Percentiles rank a stretch among this genome's conserved stretches.
These are phyloP conservation scores for Pseudomyrmex pallidus DNA, from an alignment of 1,140 invertebrate genomes.

Conservation along the genomic window DNA sequence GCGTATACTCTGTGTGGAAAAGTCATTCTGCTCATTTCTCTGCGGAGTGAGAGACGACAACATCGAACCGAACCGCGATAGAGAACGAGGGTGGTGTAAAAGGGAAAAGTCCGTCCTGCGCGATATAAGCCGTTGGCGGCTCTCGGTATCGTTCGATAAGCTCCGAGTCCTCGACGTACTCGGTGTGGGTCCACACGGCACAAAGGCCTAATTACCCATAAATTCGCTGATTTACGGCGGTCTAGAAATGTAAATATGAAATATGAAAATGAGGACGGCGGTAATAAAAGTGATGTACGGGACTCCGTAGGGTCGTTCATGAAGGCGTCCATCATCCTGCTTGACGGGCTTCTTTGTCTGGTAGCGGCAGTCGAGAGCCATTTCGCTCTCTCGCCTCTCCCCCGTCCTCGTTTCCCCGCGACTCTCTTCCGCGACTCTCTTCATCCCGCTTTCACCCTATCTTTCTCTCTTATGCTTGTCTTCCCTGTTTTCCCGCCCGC, in stretches of 20 bases:
- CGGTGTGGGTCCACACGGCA: conserved; percentile 80
- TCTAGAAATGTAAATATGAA: conserved; percentile 91
- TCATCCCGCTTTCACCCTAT: conserved; percentile 18
- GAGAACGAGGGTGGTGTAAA: conserved; percentile 5
- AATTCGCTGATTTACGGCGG: conserved; percentile 88
- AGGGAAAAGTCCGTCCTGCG: conserved; percentile 43
- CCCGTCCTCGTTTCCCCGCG: conserved; percentile 19
- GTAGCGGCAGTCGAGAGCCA: conserved; percentile 78
- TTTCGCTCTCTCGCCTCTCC: conserved; percentile 69
- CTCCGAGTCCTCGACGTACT: conserved; percentile 30
- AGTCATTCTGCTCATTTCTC: conserved; percentile 42
- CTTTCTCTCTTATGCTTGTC: background rate
- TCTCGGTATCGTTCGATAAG: conserved; percentile 58
- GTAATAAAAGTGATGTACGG: conserved; percentile 92
- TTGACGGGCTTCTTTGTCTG: conserved; percentile 89
- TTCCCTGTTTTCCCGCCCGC: background rate
- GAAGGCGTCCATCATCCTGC: conserved; percentile 89
- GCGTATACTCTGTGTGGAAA: background rate
- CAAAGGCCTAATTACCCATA: conserved; percentile 89
- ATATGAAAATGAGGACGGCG: conserved; percentile 92
- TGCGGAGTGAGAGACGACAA: conserved; percentile 22
- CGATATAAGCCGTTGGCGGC: conserved; percentile 32
- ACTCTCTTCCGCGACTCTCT: conserved; percentile 51
- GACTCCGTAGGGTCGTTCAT: conserved; percentile 90
- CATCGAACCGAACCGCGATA: background rate